Percentiles rank a stretch among this genome's conserved stretches.
These are phyloP conservation scores for Xenopus petersii DNA, from an alignment of 2,797 vertebrate genomes.

Conservation along the genomic window DNA sequence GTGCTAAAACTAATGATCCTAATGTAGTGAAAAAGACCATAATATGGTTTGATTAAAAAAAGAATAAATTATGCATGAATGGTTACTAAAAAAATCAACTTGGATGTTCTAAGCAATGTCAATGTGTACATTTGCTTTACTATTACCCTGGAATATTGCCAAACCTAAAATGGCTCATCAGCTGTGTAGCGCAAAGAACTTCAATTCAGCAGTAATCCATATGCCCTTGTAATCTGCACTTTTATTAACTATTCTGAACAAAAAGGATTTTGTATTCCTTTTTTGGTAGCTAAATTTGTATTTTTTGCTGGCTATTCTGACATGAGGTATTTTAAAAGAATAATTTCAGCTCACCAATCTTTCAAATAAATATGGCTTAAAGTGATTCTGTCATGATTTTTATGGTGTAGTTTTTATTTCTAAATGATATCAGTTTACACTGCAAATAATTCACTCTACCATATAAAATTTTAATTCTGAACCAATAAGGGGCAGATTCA, in stretches of 20 bases:
- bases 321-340: no score
- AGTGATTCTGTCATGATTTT: no score
- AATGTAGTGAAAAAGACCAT: neutral
- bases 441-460: no score
- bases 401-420: no score
- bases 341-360: no score
- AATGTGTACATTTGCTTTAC: constrained; percentile 32
- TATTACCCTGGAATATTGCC: constrained; percentile 32
- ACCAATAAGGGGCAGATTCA: no score
- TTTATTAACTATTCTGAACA: constrained; percentile 12
- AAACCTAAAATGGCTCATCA: constrained; percentile 41
- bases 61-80: constrained; percentile 21
- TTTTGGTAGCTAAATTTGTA: no score
- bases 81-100: constrained; percentile 23
- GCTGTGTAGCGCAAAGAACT: constrained; percentile 26
- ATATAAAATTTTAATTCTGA: no score
- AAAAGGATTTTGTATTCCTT: no score
- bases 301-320: no score
- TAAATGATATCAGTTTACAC: no score
- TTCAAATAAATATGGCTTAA: no score
- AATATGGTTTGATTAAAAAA: constrained; percentile 12
- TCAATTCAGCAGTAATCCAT: constrained; percentile 44
- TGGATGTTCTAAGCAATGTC: constrained; percentile 32
- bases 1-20: neutral
- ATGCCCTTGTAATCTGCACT: constrained; percentile 34